Evolutionary conservation across 1,140 invertebrate genomes (phyloP).

Genomic region (Drosophila ficusphila): DNA sequence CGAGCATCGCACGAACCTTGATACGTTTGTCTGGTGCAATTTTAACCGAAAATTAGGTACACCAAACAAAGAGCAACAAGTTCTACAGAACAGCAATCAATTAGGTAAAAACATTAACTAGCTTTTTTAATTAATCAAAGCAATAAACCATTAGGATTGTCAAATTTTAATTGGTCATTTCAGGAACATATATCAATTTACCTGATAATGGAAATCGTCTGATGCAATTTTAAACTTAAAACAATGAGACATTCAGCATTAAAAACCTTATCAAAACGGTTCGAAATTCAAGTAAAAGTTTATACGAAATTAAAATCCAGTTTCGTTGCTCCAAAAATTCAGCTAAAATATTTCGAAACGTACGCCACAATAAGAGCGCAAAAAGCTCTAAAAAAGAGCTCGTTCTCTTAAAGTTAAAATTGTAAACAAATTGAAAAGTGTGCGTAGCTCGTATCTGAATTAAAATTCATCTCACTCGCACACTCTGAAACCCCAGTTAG

Average conservation of each 20-base stretch:
- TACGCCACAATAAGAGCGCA: constrained; percentile 2
- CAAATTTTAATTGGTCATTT: background rate
- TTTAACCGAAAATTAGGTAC: constrained; percentile 18
- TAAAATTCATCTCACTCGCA: constrained; percentile 33
- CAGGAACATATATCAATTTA: background rate
- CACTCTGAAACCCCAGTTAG: constrained; percentile 17
- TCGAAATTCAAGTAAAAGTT: too few species aligned
- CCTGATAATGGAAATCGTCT: background rate
- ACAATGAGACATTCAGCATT: background rate
- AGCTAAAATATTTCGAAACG: background rate
- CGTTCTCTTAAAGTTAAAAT: constrained; percentile 16
- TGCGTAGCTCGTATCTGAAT: constrained; percentile 52
- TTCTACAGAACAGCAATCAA: background rate
- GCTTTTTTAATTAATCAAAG: background rate
- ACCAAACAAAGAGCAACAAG: too few species aligned
- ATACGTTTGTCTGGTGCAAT: constrained; percentile 28
- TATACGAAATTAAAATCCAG: background rate
- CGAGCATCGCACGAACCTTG: constrained; percentile 40
- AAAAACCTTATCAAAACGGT: background rate
- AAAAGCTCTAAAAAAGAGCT: constrained; percentile 2
- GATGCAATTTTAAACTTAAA: constrained; percentile 1
- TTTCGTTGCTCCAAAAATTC: too few species aligned
- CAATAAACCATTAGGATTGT: too few species aligned
- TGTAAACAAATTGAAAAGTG: constrained; percentile 55
- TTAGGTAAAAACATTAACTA: background rate